Evolutionary conservation across 2,113 vertebrate species (phyloP).

Genomic region (Solea solea): DNA sequence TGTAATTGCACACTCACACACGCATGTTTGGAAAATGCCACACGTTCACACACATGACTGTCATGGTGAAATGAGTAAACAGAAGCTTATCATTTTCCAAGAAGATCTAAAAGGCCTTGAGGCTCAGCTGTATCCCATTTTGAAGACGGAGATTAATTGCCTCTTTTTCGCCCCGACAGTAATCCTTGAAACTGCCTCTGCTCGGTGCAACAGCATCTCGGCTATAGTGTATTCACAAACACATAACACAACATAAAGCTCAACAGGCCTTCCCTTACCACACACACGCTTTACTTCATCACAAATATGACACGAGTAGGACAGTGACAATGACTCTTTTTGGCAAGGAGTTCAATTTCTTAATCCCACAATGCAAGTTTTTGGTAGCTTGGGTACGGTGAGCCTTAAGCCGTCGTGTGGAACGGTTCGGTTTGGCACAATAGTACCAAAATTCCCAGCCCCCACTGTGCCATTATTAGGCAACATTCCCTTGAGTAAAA

Average conservation of each 20-base stretch:
- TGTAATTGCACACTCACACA: constrained; percentile 3
- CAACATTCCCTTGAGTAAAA: no score
- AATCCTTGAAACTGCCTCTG: constrained; percentile 81
- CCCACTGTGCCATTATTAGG: no score
- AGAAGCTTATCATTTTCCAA: constrained; percentile 70
- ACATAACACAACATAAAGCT: constrained; percentile 35
- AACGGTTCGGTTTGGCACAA: no score
- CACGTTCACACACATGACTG: constrained; percentile 7
- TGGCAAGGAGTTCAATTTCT: constrained; percentile 27
- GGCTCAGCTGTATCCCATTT: constrained; percentile 74
- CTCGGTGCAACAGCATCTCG: constrained; percentile 62
- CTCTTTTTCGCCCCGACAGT: constrained; percentile 78
- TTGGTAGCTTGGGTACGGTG: constrained; percentile 15
- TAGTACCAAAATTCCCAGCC: no score
- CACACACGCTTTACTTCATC: constrained; percentile 39
- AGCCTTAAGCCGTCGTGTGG: not conserved
- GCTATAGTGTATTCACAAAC: constrained; percentile 24
- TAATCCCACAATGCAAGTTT: constrained; percentile 49
- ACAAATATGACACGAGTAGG: constrained; percentile 56
- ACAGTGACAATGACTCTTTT: constrained; percentile 32
- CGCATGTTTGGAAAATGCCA: constrained; percentile 11
- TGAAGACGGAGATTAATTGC: constrained; percentile 80
- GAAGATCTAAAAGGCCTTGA: constrained; percentile 72
- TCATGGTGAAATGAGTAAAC: constrained; percentile 70
- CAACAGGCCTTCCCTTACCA: constrained; percentile 24